A percentile compares a stretch with the other conserved stretches of the same genome.
phyloP scores from a whole-genome alignment of 2,797 vertebrate genomes.

The Oreochromis grahami region DNA sequence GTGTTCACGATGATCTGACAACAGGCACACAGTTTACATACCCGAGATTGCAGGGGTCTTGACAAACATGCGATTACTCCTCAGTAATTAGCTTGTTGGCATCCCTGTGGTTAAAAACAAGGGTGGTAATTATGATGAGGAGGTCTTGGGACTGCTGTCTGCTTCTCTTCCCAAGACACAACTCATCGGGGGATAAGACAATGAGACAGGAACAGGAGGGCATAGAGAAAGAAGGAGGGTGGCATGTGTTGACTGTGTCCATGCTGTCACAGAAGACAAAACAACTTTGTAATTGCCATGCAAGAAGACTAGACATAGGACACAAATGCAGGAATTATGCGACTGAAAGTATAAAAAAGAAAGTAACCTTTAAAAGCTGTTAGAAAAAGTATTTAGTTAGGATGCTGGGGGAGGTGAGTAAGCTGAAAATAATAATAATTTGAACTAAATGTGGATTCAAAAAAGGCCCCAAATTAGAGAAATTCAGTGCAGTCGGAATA shows the following conservation, averaged over 20 bases:
- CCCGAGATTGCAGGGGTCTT: constrained; percentile 61
- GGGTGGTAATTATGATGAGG: constrained; percentile 70
- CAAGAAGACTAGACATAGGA: constrained; percentile 23
- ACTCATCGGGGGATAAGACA: constrained; percentile 64
- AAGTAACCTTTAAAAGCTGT: constrained; percentile 1
- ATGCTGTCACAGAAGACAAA: constrained; percentile 55
- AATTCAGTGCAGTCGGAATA: background rate
- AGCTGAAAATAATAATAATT: background rate
- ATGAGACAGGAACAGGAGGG: constrained; percentile 48
- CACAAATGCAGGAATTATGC: constrained; percentile 17
- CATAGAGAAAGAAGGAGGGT: constrained; percentile 18
- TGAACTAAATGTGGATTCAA: background rate
- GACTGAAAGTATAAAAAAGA: constrained; percentile 16
- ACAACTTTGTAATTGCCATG: constrained; percentile 54
- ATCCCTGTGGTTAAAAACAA: constrained; percentile 68
- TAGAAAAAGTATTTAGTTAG: background rate
- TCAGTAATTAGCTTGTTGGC: constrained; percentile 73
- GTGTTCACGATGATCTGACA: constrained; percentile 39
- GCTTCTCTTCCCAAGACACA: constrained; percentile 55
- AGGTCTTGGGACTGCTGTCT: constrained; percentile 64
- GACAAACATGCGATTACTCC: constrained; percentile 79
- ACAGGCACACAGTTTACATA: constrained; percentile 56
- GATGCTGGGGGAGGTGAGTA: background rate
- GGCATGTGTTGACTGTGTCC: constrained; percentile 56
- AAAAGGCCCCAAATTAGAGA: background rate